Conservation (phyloP, 2,797 vertebrate species). For the Melanitta fusca region DNA sequence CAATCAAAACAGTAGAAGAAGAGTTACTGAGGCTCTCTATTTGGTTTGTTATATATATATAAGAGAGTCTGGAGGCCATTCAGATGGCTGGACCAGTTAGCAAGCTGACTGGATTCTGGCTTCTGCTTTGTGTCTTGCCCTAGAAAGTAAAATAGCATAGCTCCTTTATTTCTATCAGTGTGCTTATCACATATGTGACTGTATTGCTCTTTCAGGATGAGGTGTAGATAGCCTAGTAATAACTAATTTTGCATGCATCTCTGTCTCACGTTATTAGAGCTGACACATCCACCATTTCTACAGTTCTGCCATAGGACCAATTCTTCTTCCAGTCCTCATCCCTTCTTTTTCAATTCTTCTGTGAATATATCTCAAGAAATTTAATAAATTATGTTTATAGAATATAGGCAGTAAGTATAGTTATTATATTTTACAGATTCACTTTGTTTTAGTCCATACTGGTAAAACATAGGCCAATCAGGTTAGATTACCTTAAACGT, state of each 20-base stretch:
- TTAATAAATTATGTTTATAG: background rate
- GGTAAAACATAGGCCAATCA: too few species aligned
- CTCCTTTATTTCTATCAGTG: background rate
- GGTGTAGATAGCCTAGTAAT: background rate
- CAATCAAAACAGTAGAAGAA: background rate
- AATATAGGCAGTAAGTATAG: background rate
- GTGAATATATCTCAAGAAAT: background rate
- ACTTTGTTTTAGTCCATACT: too few species aligned
- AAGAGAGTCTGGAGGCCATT: background rate
- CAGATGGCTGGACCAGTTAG: background rate
- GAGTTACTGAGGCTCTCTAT: background rate
- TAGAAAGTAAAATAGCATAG: background rate
- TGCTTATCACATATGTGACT: too few species aligned
- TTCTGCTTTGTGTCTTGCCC: background rate
- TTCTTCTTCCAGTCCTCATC: background rate
- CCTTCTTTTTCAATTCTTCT: background rate
- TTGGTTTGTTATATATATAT: background rate
- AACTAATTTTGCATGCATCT: background rate
- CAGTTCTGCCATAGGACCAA: background rate
- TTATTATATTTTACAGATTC: background rate
- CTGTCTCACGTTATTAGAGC: background rate
- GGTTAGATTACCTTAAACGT: too few species aligned
- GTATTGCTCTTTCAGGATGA: background rate
- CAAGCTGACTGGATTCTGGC: background rate
- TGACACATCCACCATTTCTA: background rate